Percentiles rank a stretch among this genome's conserved stretches.
Evolutionary conservation across 30 jellyfish, hydroid and myxozoan genomes (phyloP).

Genomic region (Phacellophora camtschatica): DNA sequence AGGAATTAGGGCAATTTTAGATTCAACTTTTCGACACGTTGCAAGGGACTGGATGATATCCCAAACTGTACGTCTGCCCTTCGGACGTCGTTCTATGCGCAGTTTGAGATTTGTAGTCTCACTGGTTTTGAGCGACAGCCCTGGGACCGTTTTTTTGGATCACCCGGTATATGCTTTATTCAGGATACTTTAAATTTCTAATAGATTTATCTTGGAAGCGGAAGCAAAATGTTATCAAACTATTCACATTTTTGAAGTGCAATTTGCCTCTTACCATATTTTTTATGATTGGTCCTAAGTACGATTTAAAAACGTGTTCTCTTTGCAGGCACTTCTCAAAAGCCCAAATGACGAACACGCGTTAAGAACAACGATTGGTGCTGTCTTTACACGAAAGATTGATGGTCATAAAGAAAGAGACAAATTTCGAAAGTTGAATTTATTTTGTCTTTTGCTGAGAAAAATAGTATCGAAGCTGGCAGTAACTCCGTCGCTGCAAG

Average conservation of each 20-base stretch:
- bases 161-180: too few species aligned
- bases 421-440: not conserved
- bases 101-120: too few species aligned
- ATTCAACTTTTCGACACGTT: too few species aligned
- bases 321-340: not conserved
- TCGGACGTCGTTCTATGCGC: too few species aligned
- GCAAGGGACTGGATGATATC: too few species aligned
- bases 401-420: not conserved
- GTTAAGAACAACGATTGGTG: not conserved
- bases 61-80: too few species aligned
- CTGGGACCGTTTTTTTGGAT: too few species aligned
- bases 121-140: too few species aligned
- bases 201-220: too few species aligned
- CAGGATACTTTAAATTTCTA: too few species aligned
- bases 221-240: not conserved
- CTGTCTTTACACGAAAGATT: not conserved
- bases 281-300: not conserved
- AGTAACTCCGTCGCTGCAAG: too few species aligned
- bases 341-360: not conserved
- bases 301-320: not conserved
- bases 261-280: not conserved
- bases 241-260: not conserved
- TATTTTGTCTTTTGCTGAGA: slow-evolving; percentile 34
- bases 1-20: too few species aligned
- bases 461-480: slow-evolving; percentile 12